Base-by-base conservation (phyloP, 2,113 vertebrate species). In the Ophthalmolycus amberensis region DNA sequence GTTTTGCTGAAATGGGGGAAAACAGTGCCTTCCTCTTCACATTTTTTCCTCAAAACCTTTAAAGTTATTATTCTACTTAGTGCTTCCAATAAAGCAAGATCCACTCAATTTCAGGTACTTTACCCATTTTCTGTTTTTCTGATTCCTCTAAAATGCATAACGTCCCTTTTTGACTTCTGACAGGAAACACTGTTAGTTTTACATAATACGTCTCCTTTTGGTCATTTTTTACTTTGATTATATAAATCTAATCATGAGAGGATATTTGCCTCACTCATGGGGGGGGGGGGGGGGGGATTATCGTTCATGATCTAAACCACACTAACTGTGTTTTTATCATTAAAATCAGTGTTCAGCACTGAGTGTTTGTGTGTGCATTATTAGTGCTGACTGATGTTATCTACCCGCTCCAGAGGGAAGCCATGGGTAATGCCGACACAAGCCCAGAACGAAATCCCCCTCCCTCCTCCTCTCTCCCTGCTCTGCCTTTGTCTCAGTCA, bases 401-500 rank as follows among this genome's bases (percentile, higher is more conserved):
- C 86, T 73, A 69, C 59, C 58, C 32, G 70, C 81, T 90, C 83
- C 71, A 82, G 71, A 88, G 76, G 86, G 85, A 88, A 88, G 79
- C 74, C 50, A 32, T 11, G 71, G 72, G 80, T 84, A 79, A 72
- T 90, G 82, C 85, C 88, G 87, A 84, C 74, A 79, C 60, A 79
- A 86, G 40, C 72, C 58, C 67, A 67, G 59, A 88, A 64, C 22
- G 10, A 75, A 68, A 83, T 76, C 71, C 79, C 59, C 75, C 66
- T 32, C 32, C 59, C 65, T 77, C 59, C 72, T 71, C 79, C 80
- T 52, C 44, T 60, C 72, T 77, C 15, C 34, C 48, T 50, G 56
- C 82, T 81, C 84, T 83, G 79, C 67, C 85, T 93, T 91, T 92
- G 88, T 92, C 83, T 90, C 67, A 59, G 34, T 71, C 40, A 18